Evolutionary conservation across 2,113 vertebrate species (phyloP), one percentile per base, ranked within the genome.

Genomic region (Bombycilla garrulus): DNA sequence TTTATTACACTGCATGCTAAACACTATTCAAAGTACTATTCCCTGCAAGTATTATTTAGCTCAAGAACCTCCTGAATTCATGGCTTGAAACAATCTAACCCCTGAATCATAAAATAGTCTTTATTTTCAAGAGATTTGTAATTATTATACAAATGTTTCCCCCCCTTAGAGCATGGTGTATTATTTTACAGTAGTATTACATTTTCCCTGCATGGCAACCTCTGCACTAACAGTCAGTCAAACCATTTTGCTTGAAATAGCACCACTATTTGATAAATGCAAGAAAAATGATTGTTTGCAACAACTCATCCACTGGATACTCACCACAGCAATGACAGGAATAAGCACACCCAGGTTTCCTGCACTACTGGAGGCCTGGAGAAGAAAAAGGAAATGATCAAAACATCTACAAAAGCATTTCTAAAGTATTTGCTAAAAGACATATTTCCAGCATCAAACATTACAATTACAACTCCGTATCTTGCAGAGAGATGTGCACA

Each of bases 271-370:
- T 51, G 22, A 71, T 3, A 57, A 14, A 60, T 2, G 3, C 0
- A 2, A 88, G 42, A 81, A 82, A 90, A 84, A 85, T 7, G 12
- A 50, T 2, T 42, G 24, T 65, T 82, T 80, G 11, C 54, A 91
- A 51, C 51, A 54, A 44, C 11, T 11, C 40, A 38, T 35, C 3
- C 28, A 44, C 1, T 54, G 66, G 67, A 56, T 87, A 98, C 99
- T 99, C 96, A 99, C 99, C 99, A 99, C 99, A 93, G 99, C 99
- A 92, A 99, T 99, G 28, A 99, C 99, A 66, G 99, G 99, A 93
- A 99, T 99, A 53, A 99, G 99, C 54, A 99, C 99, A 38, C 99
- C 99, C 70, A 99, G 98, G 97, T 99, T 99, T 17, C 99, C 99
- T 12, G 99, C 99, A 2, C 99, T 99, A 83, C 99, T 99, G 24